phyloP scores from a whole-genome alignment of 2,888 invertebrate species.

The Calameuta filiformis region DNA sequence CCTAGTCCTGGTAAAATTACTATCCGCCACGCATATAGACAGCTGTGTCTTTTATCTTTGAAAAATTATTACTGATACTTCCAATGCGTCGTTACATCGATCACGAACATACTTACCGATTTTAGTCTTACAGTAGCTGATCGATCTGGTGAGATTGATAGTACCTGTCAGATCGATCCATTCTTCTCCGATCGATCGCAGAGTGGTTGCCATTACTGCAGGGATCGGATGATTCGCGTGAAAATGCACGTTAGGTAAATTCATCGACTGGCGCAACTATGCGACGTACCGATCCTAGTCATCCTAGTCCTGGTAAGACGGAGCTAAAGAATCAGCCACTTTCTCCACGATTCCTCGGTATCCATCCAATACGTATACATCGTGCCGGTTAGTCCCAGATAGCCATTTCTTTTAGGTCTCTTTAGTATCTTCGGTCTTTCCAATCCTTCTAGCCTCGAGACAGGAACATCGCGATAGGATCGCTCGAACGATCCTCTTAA shows the following conservation, averaged over 20 bases:
- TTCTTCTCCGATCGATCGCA: too few relatives aligned
- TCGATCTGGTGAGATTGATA: too few relatives aligned
- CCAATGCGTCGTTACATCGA: too few relatives aligned
- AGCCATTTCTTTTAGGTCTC: neutral
- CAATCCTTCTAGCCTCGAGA: neutral
- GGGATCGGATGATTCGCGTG: neutral
- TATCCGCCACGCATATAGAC: too few relatives aligned
- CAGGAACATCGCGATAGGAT: neutral
- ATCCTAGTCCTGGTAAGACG: neutral
- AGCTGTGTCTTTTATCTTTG: too few relatives aligned
- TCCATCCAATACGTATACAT: neutral
- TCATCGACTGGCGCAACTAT: neutral
- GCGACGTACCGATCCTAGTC: neutral
- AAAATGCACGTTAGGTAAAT: neutral
- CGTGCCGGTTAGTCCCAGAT: slow-evolving; percentile 1
- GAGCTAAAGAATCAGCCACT: slow-evolving; percentile 11
- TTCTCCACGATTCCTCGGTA: slow-evolving; percentile 17
- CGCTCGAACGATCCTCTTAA: neutral
- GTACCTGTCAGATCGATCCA: too few relatives aligned
- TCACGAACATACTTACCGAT: too few relatives aligned
- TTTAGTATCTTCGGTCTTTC: neutral
- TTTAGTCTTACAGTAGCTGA: too few relatives aligned
- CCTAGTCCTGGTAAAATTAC: slow-evolving; percentile 1
- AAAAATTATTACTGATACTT: too few relatives aligned
- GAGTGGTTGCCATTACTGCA: too few relatives aligned